Base-by-base conservation (phyloP, 1,140 invertebrate genomes). In the Cyrtorhinus lividipennis region DNA sequence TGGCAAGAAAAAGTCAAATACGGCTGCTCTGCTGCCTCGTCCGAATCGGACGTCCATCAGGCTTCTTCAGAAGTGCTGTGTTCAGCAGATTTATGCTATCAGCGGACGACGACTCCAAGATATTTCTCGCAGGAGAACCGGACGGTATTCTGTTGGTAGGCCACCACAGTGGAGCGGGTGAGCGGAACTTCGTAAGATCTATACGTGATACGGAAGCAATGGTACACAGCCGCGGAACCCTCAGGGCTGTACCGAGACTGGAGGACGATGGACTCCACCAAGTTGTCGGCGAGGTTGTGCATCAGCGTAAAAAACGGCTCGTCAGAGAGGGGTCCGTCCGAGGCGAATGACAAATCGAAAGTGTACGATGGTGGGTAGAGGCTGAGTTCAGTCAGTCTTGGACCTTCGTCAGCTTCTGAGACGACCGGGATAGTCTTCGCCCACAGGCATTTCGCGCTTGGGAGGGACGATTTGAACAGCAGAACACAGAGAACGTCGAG, bases 141-240 rank as follows among this genome's bases (percentile, higher is more conserved):
- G 8, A 44, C 8, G 38, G 38, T 48, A 66, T 72, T 72, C 60
- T 73, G 63, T 66, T 78, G 77, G 48, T 76, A 67, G 63, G 73
- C 62, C 61, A 77, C 70, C 23, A 73, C 69, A 69, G 71, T 69
- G 60, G 71, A 67, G 64, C 72, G 69, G 63, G 72, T 67, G 23
- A 78, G 66, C 23, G 76, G 72, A 48, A 71, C 38, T 23, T 63
- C 64, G 27, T 70, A 68, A 23, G 75, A 75, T 63, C 69, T 71
- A 62, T 78, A 78, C 45, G 56, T 69, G 64, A 78, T 73, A 67
- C 73, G 72, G 65, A 71, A 76, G 53, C 75, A 76, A 62, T 66
- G 70, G 24, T 69, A 71, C 15, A 68, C 68, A 65, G 69, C 67
- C 23, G 68, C 62, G n/a, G 38, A 64, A n/a, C 68, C 56, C 23